Conservation (phyloP, 1,140 invertebrate genomes). For the Hyles euphorbiae region DNA sequence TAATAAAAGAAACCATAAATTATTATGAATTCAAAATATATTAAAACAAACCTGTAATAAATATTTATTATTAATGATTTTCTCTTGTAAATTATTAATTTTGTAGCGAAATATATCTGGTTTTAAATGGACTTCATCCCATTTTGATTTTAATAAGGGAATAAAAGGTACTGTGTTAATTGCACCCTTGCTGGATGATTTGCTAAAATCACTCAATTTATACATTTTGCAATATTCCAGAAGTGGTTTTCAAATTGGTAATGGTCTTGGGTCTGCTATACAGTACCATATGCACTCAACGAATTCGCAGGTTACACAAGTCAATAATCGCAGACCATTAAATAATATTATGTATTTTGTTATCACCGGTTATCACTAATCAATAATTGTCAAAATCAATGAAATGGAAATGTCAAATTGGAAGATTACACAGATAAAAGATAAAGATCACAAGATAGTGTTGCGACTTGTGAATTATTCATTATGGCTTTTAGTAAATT, state of each 20-base stretch:
- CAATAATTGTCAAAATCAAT: no score
- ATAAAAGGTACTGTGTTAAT: slow-evolving; percentile 18
- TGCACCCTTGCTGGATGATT: slow-evolving; percentile 5
- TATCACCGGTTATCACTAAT: no score
- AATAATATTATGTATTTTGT: no score
- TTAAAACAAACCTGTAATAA: slow-evolving; percentile 37
- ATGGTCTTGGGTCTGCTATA: not conserved
- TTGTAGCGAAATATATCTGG: slow-evolving; percentile 51
- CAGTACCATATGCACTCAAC: no score
- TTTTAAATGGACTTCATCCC: slow-evolving; percentile 42
- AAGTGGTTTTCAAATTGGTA: not conserved
- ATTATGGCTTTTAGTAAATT: no score
- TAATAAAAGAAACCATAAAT: not conserved
- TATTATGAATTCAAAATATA: no score
- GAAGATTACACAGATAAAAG: no score
- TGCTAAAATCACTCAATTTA: not conserved
- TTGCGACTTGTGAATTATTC: no score
- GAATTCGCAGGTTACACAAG: no score
- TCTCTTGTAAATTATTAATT: slow-evolving; percentile 42
- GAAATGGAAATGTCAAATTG: no score
- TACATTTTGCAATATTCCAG: not conserved
- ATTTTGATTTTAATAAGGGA: slow-evolving; percentile 32
- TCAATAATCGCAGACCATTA: no score
- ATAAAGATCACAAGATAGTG: no score
- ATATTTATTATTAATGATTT: slow-evolving; percentile 40